These are phyloP conservation scores for Streptopelia turtur DNA, from an alignment of 2,797 vertebrate genomes.

Conservation along the genomic window DNA sequence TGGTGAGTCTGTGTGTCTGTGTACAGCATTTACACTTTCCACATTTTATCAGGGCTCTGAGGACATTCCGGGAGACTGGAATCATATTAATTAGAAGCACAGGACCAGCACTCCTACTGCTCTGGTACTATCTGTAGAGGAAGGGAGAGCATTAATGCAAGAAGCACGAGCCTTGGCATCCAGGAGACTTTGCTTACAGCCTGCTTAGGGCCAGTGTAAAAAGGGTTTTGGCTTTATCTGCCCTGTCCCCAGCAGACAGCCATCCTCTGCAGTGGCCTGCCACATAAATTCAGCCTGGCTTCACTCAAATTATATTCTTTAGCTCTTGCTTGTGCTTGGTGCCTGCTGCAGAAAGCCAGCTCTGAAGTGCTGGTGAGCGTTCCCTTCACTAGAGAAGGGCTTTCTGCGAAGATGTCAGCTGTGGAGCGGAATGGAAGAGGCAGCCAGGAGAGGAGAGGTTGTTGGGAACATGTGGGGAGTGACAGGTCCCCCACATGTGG, in stretches of 20 bases:
- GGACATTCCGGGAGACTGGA: conserved; percentile 9
- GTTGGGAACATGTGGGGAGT: neutral
- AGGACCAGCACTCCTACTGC: conserved; percentile 13
- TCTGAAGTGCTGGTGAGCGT: neutral
- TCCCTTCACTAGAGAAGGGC: neutral
- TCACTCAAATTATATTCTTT: neutral
- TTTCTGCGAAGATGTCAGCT: neutral
- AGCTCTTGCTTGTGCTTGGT: neutral
- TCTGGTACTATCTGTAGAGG: neutral
- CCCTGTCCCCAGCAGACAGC: neutral
- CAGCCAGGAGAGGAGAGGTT: neutral
- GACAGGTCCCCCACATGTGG: accelerated
- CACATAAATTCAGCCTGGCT: neutral
- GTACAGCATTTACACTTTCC: conserved; percentile 60
- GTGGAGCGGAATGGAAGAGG: neutral
- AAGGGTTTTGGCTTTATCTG: conserved; percentile 7
- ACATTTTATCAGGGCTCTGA: conserved; percentile 45
- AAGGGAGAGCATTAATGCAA: neutral
- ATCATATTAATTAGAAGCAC: conserved; percentile 54
- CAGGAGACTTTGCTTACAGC: neutral
- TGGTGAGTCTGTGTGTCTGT: conserved; percentile 30
- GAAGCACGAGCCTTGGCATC: neutral
- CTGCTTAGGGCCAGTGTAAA: neutral
- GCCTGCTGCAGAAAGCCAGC: neutral
- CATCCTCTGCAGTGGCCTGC: neutral